A percentile compares a stretch with the other conserved stretches of the same genome.
Evolutionary conservation across 2,797 vertebrate genomes (phyloP).

Genomic region (Rallus crepitans): DNA sequence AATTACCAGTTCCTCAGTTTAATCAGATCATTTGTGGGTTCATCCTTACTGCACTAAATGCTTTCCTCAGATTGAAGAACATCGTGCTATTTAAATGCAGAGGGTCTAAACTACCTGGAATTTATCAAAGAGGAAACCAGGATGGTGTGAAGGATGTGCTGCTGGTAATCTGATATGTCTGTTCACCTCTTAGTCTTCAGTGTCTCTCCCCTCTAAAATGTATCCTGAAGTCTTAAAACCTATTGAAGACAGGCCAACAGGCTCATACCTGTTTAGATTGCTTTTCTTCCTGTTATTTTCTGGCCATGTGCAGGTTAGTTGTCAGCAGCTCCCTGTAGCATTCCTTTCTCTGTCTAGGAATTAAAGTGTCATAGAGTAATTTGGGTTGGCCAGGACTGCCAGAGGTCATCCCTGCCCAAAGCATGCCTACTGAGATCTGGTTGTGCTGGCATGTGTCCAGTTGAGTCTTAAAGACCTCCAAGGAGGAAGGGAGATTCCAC

Average conservation of each 20-base stretch:
- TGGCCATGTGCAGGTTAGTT: neutral
- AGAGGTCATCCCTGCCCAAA: neutral
- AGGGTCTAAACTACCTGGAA: neutral
- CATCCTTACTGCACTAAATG: neutral
- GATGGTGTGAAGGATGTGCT: neutral
- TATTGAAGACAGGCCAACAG: neutral
- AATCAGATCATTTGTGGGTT: neutral
- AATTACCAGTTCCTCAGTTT: neutral
- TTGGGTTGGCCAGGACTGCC: neutral
- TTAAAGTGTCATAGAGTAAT: neutral
- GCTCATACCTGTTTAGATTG: neutral
- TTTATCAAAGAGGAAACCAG: neutral
- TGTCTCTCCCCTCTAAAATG: neutral
- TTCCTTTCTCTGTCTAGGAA: neutral
- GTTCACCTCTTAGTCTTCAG: neutral
- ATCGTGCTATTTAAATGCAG: neutral
- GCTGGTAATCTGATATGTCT: neutral
- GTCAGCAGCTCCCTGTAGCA: neutral
- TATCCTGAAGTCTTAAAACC: neutral
- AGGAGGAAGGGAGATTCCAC: neutral
- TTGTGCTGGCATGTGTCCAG: neutral
- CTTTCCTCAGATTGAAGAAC: constrained; percentile 4
- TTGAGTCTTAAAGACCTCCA: neutral
- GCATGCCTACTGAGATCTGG: neutral
- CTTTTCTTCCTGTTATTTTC: neutral